Base-by-base conservation (phyloP, 2,797 vertebrate genomes). In the Halcyon leucocephala region DNA sequence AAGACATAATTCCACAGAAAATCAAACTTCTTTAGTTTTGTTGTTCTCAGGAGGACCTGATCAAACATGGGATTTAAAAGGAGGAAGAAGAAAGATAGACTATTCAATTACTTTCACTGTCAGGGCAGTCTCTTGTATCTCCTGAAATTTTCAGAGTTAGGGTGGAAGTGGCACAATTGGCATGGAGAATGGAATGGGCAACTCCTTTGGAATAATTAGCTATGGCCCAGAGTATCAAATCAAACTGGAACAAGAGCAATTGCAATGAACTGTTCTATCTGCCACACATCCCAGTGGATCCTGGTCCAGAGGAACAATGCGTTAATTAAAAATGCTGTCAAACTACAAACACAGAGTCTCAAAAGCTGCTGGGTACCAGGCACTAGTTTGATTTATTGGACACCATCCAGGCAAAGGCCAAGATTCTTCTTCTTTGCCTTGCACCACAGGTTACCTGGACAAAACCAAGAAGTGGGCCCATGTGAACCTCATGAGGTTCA, bases 281-380 rank as follows among this genome's bases (percentile, higher is more conserved):
- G 67, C 31, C 60, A 58, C 44, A 4, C 1, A 0, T 77, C 31
- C 29, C 18, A 1, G 0, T 18, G 79, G 71, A 33, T 76, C 29
- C 35, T 80, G 19, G 33, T 55, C 58, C 70, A 89, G 5, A 5
- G 61, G 33, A 90, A 35, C 11, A 33, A 17, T 1, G 13, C 21
- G 9, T 20, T 39, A 74, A 41, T 72, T 82, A 72, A 72, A 89
- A 90, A 69, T 77, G 12, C 17, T 86, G 84, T 29, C 49, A 84
- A 82, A 35, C 42, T 57, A 37, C 14, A 87, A 24, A 28, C 31
- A 10, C 16, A 4, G 52, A 60, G 28, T 25, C 42, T 85, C 90
- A 62, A 66, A 87, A 91, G n/a, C 52, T 72, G n/a, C 41, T 48
- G 51, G 44, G 22, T 51, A 28, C 18, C 61, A 62, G 39, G 46